Evolutionary conservation across 2,888 invertebrate species (phyloP).

Genomic region (Nymphalis urticae): DNA sequence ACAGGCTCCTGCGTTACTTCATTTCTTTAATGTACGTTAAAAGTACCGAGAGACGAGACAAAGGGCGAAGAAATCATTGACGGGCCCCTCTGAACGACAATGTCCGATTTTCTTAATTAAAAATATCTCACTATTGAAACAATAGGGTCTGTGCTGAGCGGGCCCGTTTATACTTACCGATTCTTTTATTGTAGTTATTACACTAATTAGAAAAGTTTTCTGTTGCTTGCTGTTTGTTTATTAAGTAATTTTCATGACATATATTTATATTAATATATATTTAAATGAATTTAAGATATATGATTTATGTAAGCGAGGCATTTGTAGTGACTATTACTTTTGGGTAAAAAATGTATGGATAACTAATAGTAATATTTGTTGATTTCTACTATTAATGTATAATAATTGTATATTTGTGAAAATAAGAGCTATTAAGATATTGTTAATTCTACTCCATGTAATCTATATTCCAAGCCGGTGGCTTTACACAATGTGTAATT

Average conservation of each 20-base stretch:
- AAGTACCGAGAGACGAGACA: constrained; percentile 49
- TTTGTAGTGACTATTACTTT: too few species aligned
- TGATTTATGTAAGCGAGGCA: too few species aligned
- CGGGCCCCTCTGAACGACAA: constrained; percentile 52
- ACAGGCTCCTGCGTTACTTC: constrained; percentile 29
- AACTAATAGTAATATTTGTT: too few species aligned
- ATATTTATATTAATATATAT: too few species aligned
- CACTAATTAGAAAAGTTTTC: constrained; percentile 19
- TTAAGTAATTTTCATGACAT: not conserved
- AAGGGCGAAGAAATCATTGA: constrained; percentile 64
- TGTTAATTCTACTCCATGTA: too few species aligned
- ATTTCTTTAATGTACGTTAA: constrained; percentile 35
- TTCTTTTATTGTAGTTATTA: constrained; percentile 26
- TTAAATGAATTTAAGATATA: too few species aligned
- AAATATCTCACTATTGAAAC: constrained; percentile 72
- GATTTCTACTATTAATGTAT: too few species aligned
- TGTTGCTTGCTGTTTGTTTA: not conserved
- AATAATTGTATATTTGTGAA: too few species aligned
- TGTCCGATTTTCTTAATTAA: constrained; percentile 77
- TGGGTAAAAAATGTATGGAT: too few species aligned
- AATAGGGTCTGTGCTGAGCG: constrained; percentile 42
- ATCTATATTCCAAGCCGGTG: too few species aligned
- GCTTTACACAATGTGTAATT: too few species aligned
- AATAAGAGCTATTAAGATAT: too few species aligned
- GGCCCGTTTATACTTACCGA: constrained; percentile 39